Base-by-base conservation (phyloP, 2,113 vertebrate species). In the Barbus barbus region DNA sequence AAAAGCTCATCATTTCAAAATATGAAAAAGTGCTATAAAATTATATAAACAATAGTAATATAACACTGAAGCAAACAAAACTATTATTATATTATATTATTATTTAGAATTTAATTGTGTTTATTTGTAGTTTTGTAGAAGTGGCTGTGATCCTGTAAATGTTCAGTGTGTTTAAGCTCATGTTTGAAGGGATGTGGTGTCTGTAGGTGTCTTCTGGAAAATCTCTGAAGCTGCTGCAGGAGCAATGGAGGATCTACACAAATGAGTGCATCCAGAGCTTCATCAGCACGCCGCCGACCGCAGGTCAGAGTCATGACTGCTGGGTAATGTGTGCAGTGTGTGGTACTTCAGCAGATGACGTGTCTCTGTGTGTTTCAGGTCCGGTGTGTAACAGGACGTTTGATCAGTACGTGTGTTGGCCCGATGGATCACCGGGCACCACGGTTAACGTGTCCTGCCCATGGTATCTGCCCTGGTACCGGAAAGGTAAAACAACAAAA, bases 351-450 rank as follows among this genome's bases (percentile, higher is more conserved):
- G 31, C 3, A 5, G 24, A 12, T 28, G 4, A 63, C 2, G 60
- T 16, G 5, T 67, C 6, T 20, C 28, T 78, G 53, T 63, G 13
- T 63, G 2, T 72, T 1, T 77, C 90, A 97, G 97, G 94, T 83
- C 90, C 95, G 85, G 97, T 98, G 90, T 99, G 98, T 92, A 98
- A 97, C 91, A 94, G 97, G 82, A 97, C 96, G 0, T 98, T 98
- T 81, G 97, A 98, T 16, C 92, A 95, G 36, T 98, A 97, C 2
- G 96, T 94, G 79, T 98, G 97, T 89, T 98, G 97, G 97, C 96
- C 97, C 0, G 97, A 98, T 14, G 97, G 95, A 65, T 84, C 91
- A 3, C 95, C 96, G 1, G 96, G 95, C 83, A 94, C 95, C 28
- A 94, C 92, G 0, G 95, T 97, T 88, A 97, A 97, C n/a, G 95